A percentile compares a stretch with the other conserved stretches of the same genome.
Evolutionary conservation across 2,113 vertebrate genomes (phyloP).

Genomic region (Trachemys scripta): DNA sequence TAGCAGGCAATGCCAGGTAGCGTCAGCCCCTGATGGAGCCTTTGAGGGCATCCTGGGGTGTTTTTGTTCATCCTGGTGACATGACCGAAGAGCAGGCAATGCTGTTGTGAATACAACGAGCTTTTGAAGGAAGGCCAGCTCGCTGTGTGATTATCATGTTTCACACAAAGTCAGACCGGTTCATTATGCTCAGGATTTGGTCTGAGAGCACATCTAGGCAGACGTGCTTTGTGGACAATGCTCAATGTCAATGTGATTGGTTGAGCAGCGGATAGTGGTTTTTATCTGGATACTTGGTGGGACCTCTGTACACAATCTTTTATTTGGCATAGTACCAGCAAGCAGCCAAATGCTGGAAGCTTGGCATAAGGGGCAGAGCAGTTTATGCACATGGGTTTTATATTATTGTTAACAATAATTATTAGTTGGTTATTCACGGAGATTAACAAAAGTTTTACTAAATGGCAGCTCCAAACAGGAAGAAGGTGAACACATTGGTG

Average conservation of each 20-base stretch:
- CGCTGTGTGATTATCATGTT: no score
- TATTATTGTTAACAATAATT: neutral
- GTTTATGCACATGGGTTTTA: neutral
- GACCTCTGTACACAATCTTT: neutral
- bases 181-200: neutral
- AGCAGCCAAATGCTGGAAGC: neutral
- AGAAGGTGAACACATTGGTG: neutral
- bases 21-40: neutral
- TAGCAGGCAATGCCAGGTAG: neutral
- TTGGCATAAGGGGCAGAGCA: neutral
- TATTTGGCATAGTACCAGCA: fast-evolving
- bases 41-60: no score
- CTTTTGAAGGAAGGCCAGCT: no score
- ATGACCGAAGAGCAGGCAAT: no score
- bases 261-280: neutral
- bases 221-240: neutral
- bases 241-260: neutral
- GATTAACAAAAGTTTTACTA: neutral
- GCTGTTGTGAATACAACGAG: no score
- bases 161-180: no score
- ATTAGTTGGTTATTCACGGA: neutral
- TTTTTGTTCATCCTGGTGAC: no score
- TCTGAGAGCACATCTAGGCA: neutral
- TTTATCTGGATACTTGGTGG: neutral
- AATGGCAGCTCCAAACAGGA: neutral